Conservation (phyloP, 1,140 invertebrate species). For the Cyphomyrmex costatus region DNA sequence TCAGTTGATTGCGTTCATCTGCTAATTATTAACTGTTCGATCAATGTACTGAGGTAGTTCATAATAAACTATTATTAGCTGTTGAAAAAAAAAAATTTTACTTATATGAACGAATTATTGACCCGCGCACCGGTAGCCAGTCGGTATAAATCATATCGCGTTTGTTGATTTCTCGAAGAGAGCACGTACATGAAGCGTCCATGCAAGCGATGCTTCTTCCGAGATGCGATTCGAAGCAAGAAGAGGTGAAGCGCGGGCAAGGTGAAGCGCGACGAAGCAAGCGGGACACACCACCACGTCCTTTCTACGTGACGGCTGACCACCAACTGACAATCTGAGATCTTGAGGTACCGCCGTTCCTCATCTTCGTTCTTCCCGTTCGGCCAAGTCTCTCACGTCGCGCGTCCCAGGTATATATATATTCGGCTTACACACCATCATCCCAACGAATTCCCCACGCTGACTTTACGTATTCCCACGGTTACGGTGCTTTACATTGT, state of each 20-base stretch:
- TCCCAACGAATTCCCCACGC: constrained; percentile 68
- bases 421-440: constrained; percentile 49
- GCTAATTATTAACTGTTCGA: neutral
- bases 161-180: neutral
- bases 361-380: constrained; percentile 84
- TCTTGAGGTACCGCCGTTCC: constrained; percentile 83
- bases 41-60: neutral
- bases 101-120: neutral
- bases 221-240: neutral
- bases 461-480: constrained; percentile 63
- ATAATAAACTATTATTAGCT: neutral
- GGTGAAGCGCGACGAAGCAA: constrained; percentile 18
- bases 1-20: neutral
- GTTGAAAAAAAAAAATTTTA: neutral
- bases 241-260: neutral
- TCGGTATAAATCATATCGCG: neutral
- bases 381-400: constrained; percentile 55
- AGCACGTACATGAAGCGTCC: constrained; percentile 27
- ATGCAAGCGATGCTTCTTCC: neutral
- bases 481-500: constrained; percentile 56
- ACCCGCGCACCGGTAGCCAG: neutral
- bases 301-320: constrained; percentile 82
- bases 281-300: constrained; percentile 69
- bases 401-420: constrained; percentile 36
- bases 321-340: constrained; percentile 84